Base-by-base conservation (phyloP, 64 coral and sea anemone genomes). In the Orbicella faveolata region DNA sequence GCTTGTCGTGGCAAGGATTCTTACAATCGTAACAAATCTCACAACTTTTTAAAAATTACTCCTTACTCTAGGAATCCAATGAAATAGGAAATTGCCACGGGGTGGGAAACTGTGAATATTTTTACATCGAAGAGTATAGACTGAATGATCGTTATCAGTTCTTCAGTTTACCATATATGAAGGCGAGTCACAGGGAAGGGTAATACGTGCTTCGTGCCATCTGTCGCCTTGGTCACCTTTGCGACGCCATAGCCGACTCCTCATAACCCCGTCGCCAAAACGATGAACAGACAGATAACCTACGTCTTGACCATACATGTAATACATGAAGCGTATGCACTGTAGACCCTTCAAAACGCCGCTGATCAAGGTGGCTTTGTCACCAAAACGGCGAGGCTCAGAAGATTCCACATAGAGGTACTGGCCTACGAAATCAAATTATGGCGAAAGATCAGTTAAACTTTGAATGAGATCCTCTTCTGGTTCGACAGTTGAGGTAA, bases 291-390 rank as follows among this genome's bases (percentile, higher is more conserved):
- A 36, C 12, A 92, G 52, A 7, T 83, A 87, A n/a, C 90, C 90
- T 2, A 81, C 44, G 21, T 87, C 84, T 69, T 87, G 44, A 55
- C 90, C 90, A 80, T 62, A 67, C 90, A 92, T 92, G 36, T 92
- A 36, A 35, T 92, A 92, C 48, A 21, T 87, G 33, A 92, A 92
- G 83, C 90, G 83, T 83, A 92, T 92, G 37, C 90, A 92, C 30
- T 87, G 79, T 21, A 86, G 66, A 1, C 90, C 90, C 10, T 83
- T 75, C 5, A 92, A 76, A 37, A 79, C 19, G 87, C 83, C 90
- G 52, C 90, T 92, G 90, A 66, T 41, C 25, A 92, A 57, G 41
- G 79, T 73, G 16, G 90, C 90, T 70, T 23, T 92, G 66, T 92
- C 90, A 35, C 75, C 61, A 0, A 74, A 2, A 16, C 48, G 23